Percentiles rank a stretch among this genome's conserved stretches.
phyloP scores from a whole-genome alignment of 1,140 invertebrate species.

The Drosophila lowei region DNA sequence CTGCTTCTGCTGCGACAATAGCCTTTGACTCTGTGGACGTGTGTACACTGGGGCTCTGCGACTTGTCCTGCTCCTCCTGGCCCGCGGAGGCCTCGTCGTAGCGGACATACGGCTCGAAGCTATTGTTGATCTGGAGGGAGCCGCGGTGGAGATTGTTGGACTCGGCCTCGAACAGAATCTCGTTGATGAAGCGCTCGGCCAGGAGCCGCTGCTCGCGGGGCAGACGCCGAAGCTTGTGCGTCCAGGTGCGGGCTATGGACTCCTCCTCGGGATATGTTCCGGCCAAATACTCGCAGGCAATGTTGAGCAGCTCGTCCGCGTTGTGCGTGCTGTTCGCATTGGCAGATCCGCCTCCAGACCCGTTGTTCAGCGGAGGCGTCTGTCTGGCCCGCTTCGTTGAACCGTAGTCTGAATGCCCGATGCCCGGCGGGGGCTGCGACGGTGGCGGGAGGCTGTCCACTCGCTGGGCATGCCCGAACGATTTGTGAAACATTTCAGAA shows the following conservation, averaged over 20 bases:
- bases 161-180: conserved; percentile 80
- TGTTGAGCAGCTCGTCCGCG: conserved; percentile 72
- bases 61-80: conserved; percentile 70
- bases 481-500: conserved; percentile 79
- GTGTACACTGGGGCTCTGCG: conserved; percentile 76
- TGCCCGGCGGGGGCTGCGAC: conserved; percentile 19
- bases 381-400: conserved; percentile 52
- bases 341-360: conserved; percentile 10
- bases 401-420: conserved; percentile 1
- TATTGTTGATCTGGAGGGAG: conserved; percentile 77
- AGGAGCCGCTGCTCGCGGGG: conserved; percentile 70
- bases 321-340: conserved; percentile 36
- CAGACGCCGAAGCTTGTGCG: conserved; percentile 70
- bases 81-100: conserved; percentile 60
- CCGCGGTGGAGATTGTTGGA: conserved; percentile 75
- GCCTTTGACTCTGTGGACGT: conserved; percentile 64
- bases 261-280: conserved; percentile 77
- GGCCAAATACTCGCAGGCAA: conserved; percentile 75
- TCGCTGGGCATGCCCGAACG: conserved; percentile 63
- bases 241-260: conserved; percentile 77
- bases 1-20: conserved; percentile 17
- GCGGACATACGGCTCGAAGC: conserved; percentile 74
- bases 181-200: conserved; percentile 79
- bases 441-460: conserved; percentile 46
- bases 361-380: conserved; percentile 36